Base-by-base conservation (phyloP, 2,888 invertebrate genomes). In the Allolobophora icterica region DNA sequence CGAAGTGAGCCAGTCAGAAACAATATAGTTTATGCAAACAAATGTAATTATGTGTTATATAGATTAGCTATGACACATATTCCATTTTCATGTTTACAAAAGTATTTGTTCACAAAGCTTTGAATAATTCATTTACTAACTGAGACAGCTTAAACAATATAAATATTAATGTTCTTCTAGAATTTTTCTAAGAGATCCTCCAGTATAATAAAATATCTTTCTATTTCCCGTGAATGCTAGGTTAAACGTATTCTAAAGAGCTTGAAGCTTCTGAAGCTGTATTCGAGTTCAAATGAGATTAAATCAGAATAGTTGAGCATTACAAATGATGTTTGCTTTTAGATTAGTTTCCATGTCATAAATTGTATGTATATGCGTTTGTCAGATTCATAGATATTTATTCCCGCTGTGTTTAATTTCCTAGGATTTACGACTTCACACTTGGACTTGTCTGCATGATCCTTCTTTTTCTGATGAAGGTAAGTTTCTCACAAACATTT, bases 381-480 rank as follows among this genome's bases (percentile, higher is more conserved):
- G 52, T 52, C 52, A 52, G 52, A 52, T 52, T 52, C 1, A 8
- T 52, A 42, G 13, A 21, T 52, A 24, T 71, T n/a, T 71, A 71
- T 71, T 71, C 30, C n/a, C 11, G 71, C n/a, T 71, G 30, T 71
- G 24, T 71, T 71, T 71, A 8, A n/a, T 71, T 17, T 8, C 91
- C 45, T 91, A 93, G 93, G 19, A 38, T 92, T 35, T 91, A 90
- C 87, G 93, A 93, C 71, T 92, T 90, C 89, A 33, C 91, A 24
- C 90, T 93, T 33, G 93, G 93, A 30, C 52, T 92, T 30, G 89
- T 91, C 34, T 91, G 91, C 58, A 91, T 93, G 92, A 90, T 92
- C 34, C 84, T 93, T 35, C 90, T 93, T 21, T 92, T 91, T 90
- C 24, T 90, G 15, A 92, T 92, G 92, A 93, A 93, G 92, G 93